These are phyloP conservation scores for Orius laevigatus DNA, from an alignment of 1,140 invertebrate species.

Conservation along the genomic window DNA sequence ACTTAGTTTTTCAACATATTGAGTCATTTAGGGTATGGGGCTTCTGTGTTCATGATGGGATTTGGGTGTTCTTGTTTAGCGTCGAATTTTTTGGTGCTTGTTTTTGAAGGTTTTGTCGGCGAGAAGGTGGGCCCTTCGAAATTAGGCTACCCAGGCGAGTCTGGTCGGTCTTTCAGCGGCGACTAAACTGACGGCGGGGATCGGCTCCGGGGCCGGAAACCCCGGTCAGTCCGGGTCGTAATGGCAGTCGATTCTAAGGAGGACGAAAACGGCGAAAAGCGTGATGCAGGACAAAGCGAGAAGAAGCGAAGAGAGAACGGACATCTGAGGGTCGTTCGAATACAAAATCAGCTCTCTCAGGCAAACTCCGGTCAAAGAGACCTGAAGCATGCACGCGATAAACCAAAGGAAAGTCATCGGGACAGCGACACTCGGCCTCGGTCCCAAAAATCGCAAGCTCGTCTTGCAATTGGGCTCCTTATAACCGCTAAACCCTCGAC, in stretches of 20 bases:
- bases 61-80: no score
- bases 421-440: conserved; percentile 24
- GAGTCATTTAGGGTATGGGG: no score
- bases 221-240: conserved; percentile 20
- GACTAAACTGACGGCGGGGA: conserved; percentile 9
- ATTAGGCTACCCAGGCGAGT: conserved; percentile 13
- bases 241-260: conserved; percentile 14
- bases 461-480: conserved; percentile 28
- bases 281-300: conserved; percentile 10
- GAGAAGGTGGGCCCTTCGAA: no score
- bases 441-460: conserved; percentile 29
- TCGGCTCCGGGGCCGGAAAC: conserved; percentile 9
- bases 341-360: not conserved
- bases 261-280: conserved; percentile 8
- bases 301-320: conserved; percentile 10
- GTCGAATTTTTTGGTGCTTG: no score
- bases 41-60: no score
- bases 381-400: conserved; percentile 25
- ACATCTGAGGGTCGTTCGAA: conserved; percentile 9
- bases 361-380: conserved; percentile 9
- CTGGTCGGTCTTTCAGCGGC: conserved; percentile 10
- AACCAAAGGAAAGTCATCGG: conserved; percentile 33
- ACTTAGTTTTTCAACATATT: no score
- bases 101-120: no score
- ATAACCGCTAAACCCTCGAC: conserved; percentile 29